Conservation (phyloP, 2,888 invertebrate species). For the Dasypogon diadema region DNA sequence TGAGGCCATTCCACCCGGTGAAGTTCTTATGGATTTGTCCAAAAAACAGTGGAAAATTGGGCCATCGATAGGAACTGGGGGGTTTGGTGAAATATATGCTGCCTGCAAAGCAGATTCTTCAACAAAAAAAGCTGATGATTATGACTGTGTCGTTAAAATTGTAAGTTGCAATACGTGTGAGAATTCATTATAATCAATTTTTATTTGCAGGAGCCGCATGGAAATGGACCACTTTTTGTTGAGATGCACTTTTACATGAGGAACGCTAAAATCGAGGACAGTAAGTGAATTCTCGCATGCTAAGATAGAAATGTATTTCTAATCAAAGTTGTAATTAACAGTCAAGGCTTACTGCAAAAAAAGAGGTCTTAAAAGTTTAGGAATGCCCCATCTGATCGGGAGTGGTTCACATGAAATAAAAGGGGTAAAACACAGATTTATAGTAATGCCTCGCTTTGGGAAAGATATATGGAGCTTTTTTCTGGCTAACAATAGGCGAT, state of each 20-base stretch:
- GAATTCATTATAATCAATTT: background rate
- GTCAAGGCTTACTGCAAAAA: slow-evolving; percentile 78
- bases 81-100: slow-evolving; percentile 94
- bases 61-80: slow-evolving; percentile 88
- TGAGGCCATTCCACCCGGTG: slow-evolving; percentile 71
- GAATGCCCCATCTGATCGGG: slow-evolving; percentile 87
- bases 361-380: slow-evolving; percentile 78
- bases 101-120: slow-evolving; percentile 75
- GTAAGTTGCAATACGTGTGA: slow-evolving; percentile 70
- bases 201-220: slow-evolving; percentile 82
- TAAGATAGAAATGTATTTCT: slow-evolving; percentile 53
- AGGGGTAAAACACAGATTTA: slow-evolving; percentile 85
- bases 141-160: slow-evolving; percentile 83
- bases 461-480: slow-evolving; percentile 86
- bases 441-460: slow-evolving; percentile 91
- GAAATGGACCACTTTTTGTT: slow-evolving; percentile 93
- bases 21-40: slow-evolving; percentile 79
- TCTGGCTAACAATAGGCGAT: slow-evolving; percentile 74
- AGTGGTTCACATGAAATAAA: slow-evolving; percentile 84
- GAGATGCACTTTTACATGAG: slow-evolving; percentile 92
- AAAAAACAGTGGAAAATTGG: slow-evolving; percentile 90
- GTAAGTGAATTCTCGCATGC: slow-evolving; percentile 69
- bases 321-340: slow-evolving; percentile 67
- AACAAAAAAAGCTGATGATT: slow-evolving; percentile 71
- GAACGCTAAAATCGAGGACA: slow-evolving; percentile 78